A percentile compares a stretch with the other conserved stretches of the same genome.
Evolutionary conservation across 2,888 invertebrate species (phyloP).

Genomic region (Orthonevra nobilis): DNA sequence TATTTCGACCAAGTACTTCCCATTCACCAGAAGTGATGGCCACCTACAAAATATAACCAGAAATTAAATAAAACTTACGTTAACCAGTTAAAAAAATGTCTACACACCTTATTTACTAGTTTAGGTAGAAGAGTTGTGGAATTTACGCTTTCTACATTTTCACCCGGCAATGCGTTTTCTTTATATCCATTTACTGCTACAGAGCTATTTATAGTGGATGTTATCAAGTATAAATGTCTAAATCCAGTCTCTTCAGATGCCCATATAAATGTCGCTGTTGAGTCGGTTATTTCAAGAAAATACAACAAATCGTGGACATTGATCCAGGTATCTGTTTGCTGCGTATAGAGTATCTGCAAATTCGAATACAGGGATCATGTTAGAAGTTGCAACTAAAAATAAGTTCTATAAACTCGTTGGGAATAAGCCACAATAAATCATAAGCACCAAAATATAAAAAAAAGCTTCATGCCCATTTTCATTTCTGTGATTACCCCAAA

Average conservation of each 20-base stretch:
- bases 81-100: background rate
- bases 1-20: slow-evolving; percentile 92
- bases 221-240: slow-evolving; percentile 91
- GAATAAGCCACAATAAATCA: too few relatives aligned
- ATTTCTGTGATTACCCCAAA: too few relatives aligned
- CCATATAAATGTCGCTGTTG: slow-evolving; percentile 88
- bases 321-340: slow-evolving; percentile 90
- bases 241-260: slow-evolving; percentile 95
- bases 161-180: slow-evolving; percentile 65
- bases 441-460: too few relatives aligned
- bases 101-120: slow-evolving; percentile 83
- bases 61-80: background rate
- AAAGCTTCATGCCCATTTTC: too few relatives aligned
- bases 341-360: slow-evolving; percentile 79
- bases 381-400: background rate
- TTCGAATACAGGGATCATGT: too few relatives aligned
- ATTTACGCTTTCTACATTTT: slow-evolving; percentile 74
- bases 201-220: slow-evolving; percentile 82
- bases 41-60: slow-evolving; percentile 78
- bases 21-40: slow-evolving; percentile 94
- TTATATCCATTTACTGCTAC: slow-evolving; percentile 81
- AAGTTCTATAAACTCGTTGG: too few relatives aligned
- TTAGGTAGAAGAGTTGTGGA: slow-evolving; percentile 81
- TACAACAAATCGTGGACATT: slow-evolving; percentile 95
- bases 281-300: slow-evolving; percentile 84